Conservation (phyloP, 2,888 invertebrate species). For the Poecilus cupreus region DNA sequence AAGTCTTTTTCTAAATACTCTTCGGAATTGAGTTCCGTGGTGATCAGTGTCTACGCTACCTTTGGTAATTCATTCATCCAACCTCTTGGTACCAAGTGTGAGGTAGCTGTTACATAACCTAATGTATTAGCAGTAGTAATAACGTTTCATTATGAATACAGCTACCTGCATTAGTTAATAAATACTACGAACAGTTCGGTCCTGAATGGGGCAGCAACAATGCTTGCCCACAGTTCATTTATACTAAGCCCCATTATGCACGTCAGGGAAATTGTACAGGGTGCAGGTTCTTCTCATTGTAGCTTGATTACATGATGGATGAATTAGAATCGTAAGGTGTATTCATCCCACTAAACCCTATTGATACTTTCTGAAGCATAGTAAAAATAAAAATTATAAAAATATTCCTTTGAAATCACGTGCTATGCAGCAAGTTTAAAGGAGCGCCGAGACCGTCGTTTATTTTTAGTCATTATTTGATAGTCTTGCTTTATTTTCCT, state of each 20-base stretch:
- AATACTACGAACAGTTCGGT: background rate
- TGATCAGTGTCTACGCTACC: too few relatives aligned
- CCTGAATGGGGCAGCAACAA: background rate
- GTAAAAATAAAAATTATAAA: conserved; percentile 23
- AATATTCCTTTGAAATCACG: background rate
- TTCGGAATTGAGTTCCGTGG: too few relatives aligned
- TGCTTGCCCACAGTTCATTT: background rate
- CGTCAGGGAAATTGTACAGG: background rate
- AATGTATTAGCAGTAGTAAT: too few relatives aligned
- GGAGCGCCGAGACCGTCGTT: background rate
- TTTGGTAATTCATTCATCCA: too few relatives aligned
- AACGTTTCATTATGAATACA: too few relatives aligned
- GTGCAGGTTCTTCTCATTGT: background rate
- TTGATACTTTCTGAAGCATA: conserved; percentile 25
- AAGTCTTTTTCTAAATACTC: too few relatives aligned
- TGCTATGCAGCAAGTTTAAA: background rate
- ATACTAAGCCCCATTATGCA: background rate
- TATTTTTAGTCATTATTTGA: conserved; percentile 7
- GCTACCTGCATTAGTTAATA: background rate
- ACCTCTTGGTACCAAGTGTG: too few relatives aligned
- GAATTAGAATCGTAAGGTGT: conserved; percentile 9
- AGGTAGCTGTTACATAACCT: too few relatives aligned
- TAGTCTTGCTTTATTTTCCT: background rate
- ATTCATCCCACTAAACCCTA: conserved; percentile 2
- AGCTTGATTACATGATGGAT: conserved; percentile 4